Conservation (phyloP, 1,140 invertebrate species). For the Vanessa tameamea region DNA sequence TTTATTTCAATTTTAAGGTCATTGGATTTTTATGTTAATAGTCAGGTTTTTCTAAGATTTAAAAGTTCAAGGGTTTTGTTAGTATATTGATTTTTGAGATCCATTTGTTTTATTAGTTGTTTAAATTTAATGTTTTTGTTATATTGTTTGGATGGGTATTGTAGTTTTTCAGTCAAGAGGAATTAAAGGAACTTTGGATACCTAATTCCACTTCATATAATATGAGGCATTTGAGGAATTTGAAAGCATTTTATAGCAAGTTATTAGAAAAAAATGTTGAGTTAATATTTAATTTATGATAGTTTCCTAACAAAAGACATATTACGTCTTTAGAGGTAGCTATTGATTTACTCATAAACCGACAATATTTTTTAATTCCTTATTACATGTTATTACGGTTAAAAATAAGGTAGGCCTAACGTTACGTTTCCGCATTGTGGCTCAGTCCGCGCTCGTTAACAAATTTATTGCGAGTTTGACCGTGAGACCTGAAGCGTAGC, state of each 20-base stretch:
- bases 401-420: slow-evolving; percentile 47
- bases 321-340: not conserved
- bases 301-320: not conserved
- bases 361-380: slow-evolving; percentile 16
- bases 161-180: too few relatives aligned
- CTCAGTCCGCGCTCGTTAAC: slow-evolving; percentile 54
- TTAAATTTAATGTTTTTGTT: not conserved
- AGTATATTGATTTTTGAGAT: not conserved
- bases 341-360: not conserved
- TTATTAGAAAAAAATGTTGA: too few relatives aligned
- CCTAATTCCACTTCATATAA: too few relatives aligned
- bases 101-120: not conserved
- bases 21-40: slow-evolving; percentile 6
- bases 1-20: slow-evolving; percentile 9
- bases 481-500: slow-evolving; percentile 75
- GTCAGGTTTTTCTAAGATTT: not conserved
- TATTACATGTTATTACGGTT: slow-evolving; percentile 23
- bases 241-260: too few relatives aligned
- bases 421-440: slow-evolving; percentile 58
- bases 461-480: slow-evolving; percentile 77
- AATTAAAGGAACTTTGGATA: too few relatives aligned
- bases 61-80: slow-evolving; percentile 10
- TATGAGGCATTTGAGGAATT: too few relatives aligned
- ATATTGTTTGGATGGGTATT: too few relatives aligned
- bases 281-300: not conserved